Evolutionary conservation across 2,888 invertebrate genomes (phyloP), one percentile per base, ranked within the genome.

Genomic region (Entomobrya multifasciata): DNA sequence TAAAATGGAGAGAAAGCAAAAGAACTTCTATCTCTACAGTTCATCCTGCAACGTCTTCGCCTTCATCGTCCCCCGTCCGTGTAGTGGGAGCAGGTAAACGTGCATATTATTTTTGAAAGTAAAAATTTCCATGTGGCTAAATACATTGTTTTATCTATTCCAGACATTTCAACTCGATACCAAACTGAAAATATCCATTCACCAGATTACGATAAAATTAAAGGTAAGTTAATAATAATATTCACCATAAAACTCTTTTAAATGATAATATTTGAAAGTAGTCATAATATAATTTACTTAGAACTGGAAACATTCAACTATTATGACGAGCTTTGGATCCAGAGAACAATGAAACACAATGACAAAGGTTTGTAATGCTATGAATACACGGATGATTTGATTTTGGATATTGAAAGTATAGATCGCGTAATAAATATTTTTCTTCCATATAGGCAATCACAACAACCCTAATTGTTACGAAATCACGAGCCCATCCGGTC

Each of bases 381-480:
- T 36, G 4, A 36, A 6, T 36, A 36, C 36, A 41, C 20, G 20
- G 22, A 55, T 17, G 65, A 3, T 10, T 6, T 22, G 17, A 11
- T 15, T 27, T 30, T 6, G 3, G 2, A n/a, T 25, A 49, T 52
- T 60, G 27, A 65, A 60, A 44, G 22, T 25, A n/a, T n/a, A n/a
- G n/a, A n/a, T n/a, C n/a, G 20, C 20, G 57, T 20, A 22, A 20
- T 8, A 57, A 20, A 4, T 13, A 57, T 22, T 57, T 20, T 67
- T 72, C 6, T 36, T 78, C 36, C 49, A 6, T 2, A 27, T 25
- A 89, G 89, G 88, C 41, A 85, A 81, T 36, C 84, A 87, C 22
- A 87, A 81, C 49, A 85, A 81, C 49, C 89, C 89, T 10, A 87
- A 89, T 65, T 88, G 85, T 52, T 89, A 88, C 79, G 89, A 89